Evolutionary conservation across 2,888 invertebrate genomes (phyloP), one percentile per base, ranked within the genome.

Genomic region (Hyppa rectilinea): DNA sequence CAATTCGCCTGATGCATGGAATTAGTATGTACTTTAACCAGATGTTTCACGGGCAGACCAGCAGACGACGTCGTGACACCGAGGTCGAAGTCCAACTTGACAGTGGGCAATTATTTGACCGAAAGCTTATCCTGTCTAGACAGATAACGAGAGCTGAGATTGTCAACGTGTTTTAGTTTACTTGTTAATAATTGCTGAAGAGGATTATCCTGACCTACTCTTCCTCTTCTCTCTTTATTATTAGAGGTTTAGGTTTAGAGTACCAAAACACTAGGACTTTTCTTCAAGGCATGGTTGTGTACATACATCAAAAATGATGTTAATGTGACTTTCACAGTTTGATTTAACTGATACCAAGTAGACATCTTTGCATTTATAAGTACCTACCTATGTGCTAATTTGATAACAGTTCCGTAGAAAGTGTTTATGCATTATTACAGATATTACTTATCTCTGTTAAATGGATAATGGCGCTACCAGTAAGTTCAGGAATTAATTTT

Each of bases 61-160:
- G 49, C 45, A 53, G 77, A 74, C 77, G 75, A 64, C 67, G 10
- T n/a, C 71, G 78, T 72, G 77, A 58, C 62, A 59, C 47, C 23
- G 10, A 53, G 55, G 59, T 56, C 67, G 74, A 82, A 86, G 84
- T 84, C 61, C 55, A 77, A 40, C 0, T 31, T 14, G 47, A 40
- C 73, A 17, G 12, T 66, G 64, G 62, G 67, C 83, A 70, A 68
- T 38, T 50, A 63, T 76, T 75, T 82, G 20, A 40, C 10, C n/a
- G 23, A 62, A 38, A 40, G 77, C 75, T 85, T 84, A 79, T 77
- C 74, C 77, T 63, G 84, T 85, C 83, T 88, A 83, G 82, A 85
- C 87, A 70, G 85, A 85, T 86, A 85, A 75, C 45, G 43, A 3
- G 29, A 20, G 1, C 43, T 61, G 55, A 29, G 43, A 56, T 75